phyloP scores from a whole-genome alignment of 1,140 invertebrate genomes.

The Cyrtorhinus lividipennis region DNA sequence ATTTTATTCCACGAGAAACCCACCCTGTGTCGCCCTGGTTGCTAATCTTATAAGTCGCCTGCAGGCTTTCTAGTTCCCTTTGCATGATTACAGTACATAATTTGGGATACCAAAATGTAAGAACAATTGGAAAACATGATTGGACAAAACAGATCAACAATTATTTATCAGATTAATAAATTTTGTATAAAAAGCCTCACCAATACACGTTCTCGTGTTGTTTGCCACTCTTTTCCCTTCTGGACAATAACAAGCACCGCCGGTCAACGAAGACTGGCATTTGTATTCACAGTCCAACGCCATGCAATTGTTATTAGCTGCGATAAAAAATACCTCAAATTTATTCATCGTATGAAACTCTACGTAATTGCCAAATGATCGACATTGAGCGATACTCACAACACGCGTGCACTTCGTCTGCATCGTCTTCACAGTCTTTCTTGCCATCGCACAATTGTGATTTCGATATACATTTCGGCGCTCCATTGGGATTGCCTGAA shows the following conservation, averaged over 20 bases:
- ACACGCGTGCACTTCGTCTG: slow-evolving; percentile 76
- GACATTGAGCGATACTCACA: too few species aligned
- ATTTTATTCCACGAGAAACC: too few species aligned
- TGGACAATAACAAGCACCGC: slow-evolving; percentile 78
- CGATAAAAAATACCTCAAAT: slow-evolving; percentile 12
- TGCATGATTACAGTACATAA: too few species aligned
- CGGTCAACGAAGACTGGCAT: slow-evolving; percentile 74
- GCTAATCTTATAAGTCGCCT: too few species aligned
- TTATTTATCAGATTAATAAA: too few species aligned
- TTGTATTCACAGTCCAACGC: slow-evolving; percentile 73
- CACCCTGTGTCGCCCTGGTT: too few species aligned
- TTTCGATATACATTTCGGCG: slow-evolving; percentile 73
- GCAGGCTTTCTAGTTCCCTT: too few species aligned
- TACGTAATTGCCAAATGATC: too few species aligned
- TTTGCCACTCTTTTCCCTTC: slow-evolving; percentile 55
- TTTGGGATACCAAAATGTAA: too few species aligned
- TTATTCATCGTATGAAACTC: not conserved
- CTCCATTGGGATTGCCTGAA: slow-evolving; percentile 34
- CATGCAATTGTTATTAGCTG: slow-evolving; percentile 61
- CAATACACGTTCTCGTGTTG: slow-evolving; percentile 72
- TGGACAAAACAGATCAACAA: too few species aligned
- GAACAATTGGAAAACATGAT: too few species aligned
- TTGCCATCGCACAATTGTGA: slow-evolving; percentile 79
- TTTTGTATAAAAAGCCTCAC: too few species aligned
- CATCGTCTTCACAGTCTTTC: slow-evolving; percentile 73